A percentile compares a stretch with the other conserved stretches of the same genome.
Conservation (phyloP, 2,888 invertebrate species). For the Sthenelais limicola region DNA sequence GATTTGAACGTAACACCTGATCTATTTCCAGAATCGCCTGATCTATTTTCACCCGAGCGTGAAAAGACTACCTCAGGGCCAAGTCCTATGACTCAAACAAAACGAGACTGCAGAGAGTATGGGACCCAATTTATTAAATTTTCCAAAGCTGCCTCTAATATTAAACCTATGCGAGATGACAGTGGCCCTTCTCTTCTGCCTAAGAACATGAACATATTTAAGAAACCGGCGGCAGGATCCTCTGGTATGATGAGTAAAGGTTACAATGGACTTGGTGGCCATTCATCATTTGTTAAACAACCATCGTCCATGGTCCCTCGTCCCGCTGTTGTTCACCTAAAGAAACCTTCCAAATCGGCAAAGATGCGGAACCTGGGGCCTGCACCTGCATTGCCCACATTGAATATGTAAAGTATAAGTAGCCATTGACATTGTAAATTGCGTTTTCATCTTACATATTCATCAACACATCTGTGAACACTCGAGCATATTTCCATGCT, state of each 20-base stretch:
- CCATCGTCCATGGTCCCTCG: constrained; percentile 5
- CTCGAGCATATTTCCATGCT: too few relatives aligned
- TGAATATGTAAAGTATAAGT: too few relatives aligned
- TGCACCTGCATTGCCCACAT: constrained; percentile 3
- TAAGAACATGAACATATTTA: constrained; percentile 37
- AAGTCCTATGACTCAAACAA: constrained; percentile 14
- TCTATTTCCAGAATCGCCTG: constrained; percentile 26
- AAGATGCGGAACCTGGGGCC: constrained; percentile 33
- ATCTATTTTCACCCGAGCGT: neutral
- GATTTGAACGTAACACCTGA: constrained; percentile 39
- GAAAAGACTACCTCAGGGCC: constrained; percentile 10
- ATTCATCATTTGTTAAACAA: constrained; percentile 47
- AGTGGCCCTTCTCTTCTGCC: constrained; percentile 9
- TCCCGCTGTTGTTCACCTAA: too few relatives aligned
- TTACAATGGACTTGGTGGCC: constrained; percentile 53
- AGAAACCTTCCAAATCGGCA: constrained; percentile 10
- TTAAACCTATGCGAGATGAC: constrained; percentile 5
- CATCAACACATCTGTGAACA: too few relatives aligned
- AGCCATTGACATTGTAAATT: too few relatives aligned
- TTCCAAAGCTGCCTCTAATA: constrained; percentile 19
- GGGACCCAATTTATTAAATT: constrained; percentile 40
- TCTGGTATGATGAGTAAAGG: constrained; percentile 45
- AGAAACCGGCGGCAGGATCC: constrained; percentile 5
- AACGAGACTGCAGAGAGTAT: constrained; percentile 18
- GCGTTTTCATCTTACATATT: too few relatives aligned